A percentile compares a stretch with the other conserved stretches of the same genome.
These are phyloP conservation scores for Pitta sordida DNA, from an alignment of 2,113 vertebrate genomes.

Conservation along the genomic window DNA sequence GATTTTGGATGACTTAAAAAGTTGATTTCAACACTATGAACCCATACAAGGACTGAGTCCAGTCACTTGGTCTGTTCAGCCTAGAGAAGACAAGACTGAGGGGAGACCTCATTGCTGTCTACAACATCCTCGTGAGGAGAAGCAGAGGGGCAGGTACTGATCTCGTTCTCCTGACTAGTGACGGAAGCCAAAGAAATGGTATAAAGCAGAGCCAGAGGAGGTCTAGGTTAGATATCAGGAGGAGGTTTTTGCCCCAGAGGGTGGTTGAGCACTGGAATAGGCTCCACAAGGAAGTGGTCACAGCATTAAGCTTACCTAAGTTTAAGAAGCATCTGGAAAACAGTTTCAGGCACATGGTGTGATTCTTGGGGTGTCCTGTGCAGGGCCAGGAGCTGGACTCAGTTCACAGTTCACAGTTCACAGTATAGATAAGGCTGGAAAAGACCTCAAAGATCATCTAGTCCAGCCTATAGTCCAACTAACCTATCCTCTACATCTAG, in stretches of 20 bases:
- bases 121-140: fast-evolving
- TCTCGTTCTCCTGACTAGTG: not conserved
- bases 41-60: not conserved
- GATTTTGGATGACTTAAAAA: not conserved
- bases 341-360: fast-evolving
- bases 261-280: fast-evolving
- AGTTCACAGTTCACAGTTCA: no score
- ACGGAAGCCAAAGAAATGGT: fast-evolving
- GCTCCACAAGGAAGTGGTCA: not conserved
- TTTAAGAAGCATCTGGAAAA: not conserved
- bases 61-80: not conserved
- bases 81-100: not conserved
- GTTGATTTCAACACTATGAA: not conserved
- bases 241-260: not conserved
- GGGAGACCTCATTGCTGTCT: not conserved
- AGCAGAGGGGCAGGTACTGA: not conserved
- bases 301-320: fast-evolving
- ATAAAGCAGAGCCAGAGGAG: fast-evolving
- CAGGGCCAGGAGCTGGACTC: not conserved
- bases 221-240: fast-evolving
- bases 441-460: no score
- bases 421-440: no score
- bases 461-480: no score
- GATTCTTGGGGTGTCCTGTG: not conserved
- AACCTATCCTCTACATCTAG: no score